Base-by-base conservation (phyloP, 1,140 invertebrate species). In the Samia ricini region DNA sequence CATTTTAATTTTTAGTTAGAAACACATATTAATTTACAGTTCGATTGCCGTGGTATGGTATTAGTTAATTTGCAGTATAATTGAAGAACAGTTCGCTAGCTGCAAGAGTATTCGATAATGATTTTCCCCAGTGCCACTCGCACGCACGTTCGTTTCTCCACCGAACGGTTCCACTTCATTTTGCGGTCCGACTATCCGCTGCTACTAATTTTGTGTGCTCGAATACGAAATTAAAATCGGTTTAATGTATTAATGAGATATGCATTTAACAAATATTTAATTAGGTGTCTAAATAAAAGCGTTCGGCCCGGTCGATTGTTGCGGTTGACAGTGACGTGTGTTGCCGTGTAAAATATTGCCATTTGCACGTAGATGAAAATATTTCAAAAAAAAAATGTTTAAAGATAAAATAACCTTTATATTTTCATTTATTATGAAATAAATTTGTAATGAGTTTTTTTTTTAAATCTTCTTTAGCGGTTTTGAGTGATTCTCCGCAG, bases 261-360 rank as follows among this genome's bases (percentile, higher is more conserved):
- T 85, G 80, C 83, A 85, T 80, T 89, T 86, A 89, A 87, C 87
- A 85, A 87, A 89, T 89, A 87, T 87, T 89, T 87, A 89, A 89
- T 89, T 89, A 89, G 84, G 83, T 87, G 82, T 87, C 85, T 88
- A 88, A 88, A 88, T 88, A 88, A 86, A 88, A 82, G 81, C 82
- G 70, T 62, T 71, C 71, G 69, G 74, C 66, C 72, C 65, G 68
- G 65, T 77, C 33, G 59, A 63, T 62, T 69, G 65, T 67, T 84
- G 85, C 74, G 82, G 83, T 84, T 66, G 64, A 51, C 65, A 74
- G 74, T 75, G 79, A 76, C 78, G 72, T 71, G 68, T n/a, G n/a
- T n/a, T n/a, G 64, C 71, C 71, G 76, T 83, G 79, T 79, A 79
- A 79, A 81, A 81, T 79, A 74, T 75, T 79, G 77, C 65, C 12